phyloP scores from a whole-genome alignment of 2,888 invertebrate genomes.

The Cremastinae sp. region DNA sequence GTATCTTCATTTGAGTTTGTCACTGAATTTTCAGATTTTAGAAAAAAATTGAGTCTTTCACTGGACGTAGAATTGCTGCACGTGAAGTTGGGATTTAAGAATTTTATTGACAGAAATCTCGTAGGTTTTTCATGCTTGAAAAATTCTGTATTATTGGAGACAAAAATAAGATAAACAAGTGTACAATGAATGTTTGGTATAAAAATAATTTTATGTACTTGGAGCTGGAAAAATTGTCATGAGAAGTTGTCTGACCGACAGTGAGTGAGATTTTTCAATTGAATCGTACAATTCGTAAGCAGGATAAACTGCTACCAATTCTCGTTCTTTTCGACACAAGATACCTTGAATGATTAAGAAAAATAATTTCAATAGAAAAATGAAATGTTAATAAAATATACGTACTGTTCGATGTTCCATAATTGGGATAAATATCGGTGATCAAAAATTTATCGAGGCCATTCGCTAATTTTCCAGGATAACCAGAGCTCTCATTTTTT shows the following conservation, averaged over 20 bases:
- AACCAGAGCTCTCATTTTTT: conserved; percentile 78
- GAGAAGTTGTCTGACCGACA: conserved; percentile 80
- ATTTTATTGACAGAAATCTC: too few species aligned
- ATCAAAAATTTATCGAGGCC: conserved; percentile 83
- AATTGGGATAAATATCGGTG: conserved; percentile 80
- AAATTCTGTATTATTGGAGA: neutral
- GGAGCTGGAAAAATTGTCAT: conserved; percentile 71
- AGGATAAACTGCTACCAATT: conserved; percentile 80
- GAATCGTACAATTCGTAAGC: conserved; percentile 80
- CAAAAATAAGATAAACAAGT: neutral
- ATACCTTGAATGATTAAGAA: conserved; percentile 46
- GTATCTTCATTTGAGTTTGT: too few species aligned
- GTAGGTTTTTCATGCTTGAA: neutral
- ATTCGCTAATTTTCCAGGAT: conserved; percentile 81
- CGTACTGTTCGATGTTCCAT: conserved; percentile 80
- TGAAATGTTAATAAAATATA: neutral
- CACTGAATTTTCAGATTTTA: too few species aligned
- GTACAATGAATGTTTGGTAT: neutral
- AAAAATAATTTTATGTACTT: conserved; percentile 32
- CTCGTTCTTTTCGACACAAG: conserved; percentile 61
- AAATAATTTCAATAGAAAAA: neutral
- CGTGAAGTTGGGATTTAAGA: too few species aligned
- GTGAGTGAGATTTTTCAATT: conserved; percentile 81
- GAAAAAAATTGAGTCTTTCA: too few species aligned
- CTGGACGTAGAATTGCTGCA: too few species aligned